Conservation (phyloP, 2,113 vertebrate genomes). For the Motacilla alba region DNA sequence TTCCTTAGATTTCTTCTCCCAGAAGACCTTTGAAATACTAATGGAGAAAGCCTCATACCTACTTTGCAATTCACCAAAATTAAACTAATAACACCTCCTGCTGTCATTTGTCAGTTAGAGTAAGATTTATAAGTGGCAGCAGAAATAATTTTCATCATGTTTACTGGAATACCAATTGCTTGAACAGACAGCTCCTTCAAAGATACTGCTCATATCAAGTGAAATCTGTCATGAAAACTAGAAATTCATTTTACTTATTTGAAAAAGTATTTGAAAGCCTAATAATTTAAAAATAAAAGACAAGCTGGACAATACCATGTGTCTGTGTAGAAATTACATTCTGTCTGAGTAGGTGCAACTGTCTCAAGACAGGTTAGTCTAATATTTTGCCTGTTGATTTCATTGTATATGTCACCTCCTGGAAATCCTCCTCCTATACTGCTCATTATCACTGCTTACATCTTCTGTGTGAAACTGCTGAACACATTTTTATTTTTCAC, state of each 20-base stretch:
- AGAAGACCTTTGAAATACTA: neutral
- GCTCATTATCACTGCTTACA: neutral
- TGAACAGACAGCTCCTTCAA: constrained; percentile 16
- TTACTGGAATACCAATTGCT: constrained; percentile 26
- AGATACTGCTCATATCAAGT: neutral
- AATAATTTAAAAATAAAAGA: neutral
- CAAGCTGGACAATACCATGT: neutral
- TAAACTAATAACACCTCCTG: constrained; percentile 52
- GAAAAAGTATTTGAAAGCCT: neutral
- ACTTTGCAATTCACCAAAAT: constrained; percentile 26
- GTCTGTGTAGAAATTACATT: neutral
- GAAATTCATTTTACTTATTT: neutral
- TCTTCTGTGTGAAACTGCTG: neutral
- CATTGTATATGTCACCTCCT: neutral
- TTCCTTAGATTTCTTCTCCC: constrained; percentile 41
- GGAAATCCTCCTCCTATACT: neutral
- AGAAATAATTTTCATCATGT: constrained; percentile 37
- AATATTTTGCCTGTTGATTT: neutral
- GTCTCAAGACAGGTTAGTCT: neutral
- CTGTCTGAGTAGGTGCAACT: neutral
- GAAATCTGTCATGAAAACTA: neutral
- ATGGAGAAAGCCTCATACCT: neutral
- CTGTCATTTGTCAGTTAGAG: constrained; percentile 45
- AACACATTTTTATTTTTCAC: neutral
- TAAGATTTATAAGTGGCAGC: constrained; percentile 24